Conservation (phyloP, 2,113 vertebrate species). For the Parus major region DNA sequence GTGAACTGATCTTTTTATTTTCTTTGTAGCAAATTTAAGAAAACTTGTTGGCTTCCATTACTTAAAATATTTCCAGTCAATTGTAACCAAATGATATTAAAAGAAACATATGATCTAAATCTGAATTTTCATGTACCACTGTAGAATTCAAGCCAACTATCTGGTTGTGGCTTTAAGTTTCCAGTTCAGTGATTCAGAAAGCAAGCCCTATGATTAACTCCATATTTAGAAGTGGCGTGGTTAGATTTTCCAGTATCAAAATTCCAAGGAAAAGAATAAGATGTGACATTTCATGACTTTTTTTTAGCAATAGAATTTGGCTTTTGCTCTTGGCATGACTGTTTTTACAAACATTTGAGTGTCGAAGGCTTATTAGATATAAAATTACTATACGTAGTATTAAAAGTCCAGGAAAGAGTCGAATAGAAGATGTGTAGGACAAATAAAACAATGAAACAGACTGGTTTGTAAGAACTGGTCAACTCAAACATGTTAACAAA, state of each 20-base stretch:
- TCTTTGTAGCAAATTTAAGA: neutral
- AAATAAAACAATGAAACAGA: neutral
- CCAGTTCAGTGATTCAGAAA: conserved; percentile 47
- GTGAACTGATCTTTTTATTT: neutral
- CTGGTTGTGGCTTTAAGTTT: conserved; percentile 33
- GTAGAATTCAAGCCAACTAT: conserved; percentile 12
- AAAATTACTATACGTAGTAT: neutral
- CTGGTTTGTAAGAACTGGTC: neutral
- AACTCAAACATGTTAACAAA: neutral
- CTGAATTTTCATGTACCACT: neutral
- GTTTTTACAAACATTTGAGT: neutral
- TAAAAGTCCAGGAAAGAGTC: neutral
- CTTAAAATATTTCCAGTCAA: neutral
- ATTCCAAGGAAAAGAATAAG: conserved; percentile 38
- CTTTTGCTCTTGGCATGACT: neutral
- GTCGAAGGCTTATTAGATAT: neutral
- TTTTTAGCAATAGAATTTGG: neutral
- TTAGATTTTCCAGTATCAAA: conserved; percentile 52
- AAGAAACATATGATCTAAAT: neutral
- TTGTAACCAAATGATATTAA: neutral
- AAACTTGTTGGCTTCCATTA: neutral
- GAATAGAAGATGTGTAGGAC: neutral
- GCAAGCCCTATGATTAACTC: conserved; percentile 62
- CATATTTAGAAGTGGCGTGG: conserved; percentile 61
- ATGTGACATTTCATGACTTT: neutral